Evolutionary conservation across 2,113 vertebrate species (phyloP).

Genomic region (Cariama cristata): DNA sequence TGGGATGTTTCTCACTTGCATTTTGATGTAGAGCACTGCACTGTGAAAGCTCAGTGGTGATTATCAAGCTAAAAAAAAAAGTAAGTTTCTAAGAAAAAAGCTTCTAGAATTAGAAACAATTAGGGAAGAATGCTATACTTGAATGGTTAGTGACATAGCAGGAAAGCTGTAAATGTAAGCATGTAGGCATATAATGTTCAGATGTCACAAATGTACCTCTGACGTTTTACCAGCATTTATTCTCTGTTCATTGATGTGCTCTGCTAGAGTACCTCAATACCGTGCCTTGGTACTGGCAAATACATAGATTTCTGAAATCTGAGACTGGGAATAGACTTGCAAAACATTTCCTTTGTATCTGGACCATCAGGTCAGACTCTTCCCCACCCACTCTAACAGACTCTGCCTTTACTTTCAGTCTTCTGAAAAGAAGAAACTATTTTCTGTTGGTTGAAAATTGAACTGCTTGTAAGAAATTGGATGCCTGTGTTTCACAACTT

Average conservation of each 20-base stretch:
- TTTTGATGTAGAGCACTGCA: conserved; percentile 6
- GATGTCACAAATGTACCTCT: neutral
- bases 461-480: neutral
- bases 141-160: neutral
- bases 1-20: neutral
- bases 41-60: neutral
- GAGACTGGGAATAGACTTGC: neutral
- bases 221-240: neutral
- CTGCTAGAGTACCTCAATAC: neutral
- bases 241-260: neutral
- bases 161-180: neutral
- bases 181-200: neutral
- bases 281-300: neutral
- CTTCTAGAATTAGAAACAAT: neutral
- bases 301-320: neutral
- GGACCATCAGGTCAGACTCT: neutral
- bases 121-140: neutral
- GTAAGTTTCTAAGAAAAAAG: conserved; percentile 3
- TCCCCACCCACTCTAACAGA: neutral
- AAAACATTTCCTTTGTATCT: neutral
- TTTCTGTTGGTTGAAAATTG: neutral
- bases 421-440: neutral
- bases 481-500: neutral
- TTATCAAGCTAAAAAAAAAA: neutral
- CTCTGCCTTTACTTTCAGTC: neutral